Evolutionary conservation across 2,113 vertebrate species (phyloP).

Genomic region (Rattus rattus): DNA sequence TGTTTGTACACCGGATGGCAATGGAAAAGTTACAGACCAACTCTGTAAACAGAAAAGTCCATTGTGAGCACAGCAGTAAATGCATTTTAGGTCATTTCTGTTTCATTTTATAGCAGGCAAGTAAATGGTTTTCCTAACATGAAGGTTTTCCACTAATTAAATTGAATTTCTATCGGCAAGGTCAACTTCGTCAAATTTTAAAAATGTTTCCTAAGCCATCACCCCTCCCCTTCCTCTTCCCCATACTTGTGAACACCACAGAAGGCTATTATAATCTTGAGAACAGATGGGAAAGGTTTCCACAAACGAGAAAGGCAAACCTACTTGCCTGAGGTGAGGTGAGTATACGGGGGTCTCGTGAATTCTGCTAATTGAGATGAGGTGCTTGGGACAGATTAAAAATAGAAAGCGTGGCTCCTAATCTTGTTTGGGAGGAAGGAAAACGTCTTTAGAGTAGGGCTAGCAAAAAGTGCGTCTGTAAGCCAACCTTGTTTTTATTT

Average conservation of each 20-base stretch:
- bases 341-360: conserved; percentile 26
- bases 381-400: conserved; percentile 65
- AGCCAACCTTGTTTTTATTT: conserved; percentile 34
- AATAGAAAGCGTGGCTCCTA: conserved; percentile 58
- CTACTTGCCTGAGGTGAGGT: conserved; percentile 47
- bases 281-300: conserved; percentile 62
- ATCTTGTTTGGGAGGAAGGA: conserved; percentile 3
- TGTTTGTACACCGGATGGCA: background rate
- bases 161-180: conserved; percentile 53
- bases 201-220: background rate
- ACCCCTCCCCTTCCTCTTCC: too few relatives aligned
- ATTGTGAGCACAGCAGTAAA: background rate
- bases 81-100: conserved; percentile 40
- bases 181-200: background rate
- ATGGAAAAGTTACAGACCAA: background rate
- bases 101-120: conserved; percentile 10
- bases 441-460: conserved; percentile 9
- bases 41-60: conserved; percentile 9
- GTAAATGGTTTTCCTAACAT: conserved; percentile 37
- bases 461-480: background rate
- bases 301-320: conserved; percentile 66
- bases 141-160: conserved; percentile 67
- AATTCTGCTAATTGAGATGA: conserved; percentile 38
- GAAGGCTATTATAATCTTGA: background rate
- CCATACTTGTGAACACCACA: background rate